A percentile compares a stretch with the other conserved stretches of the same genome.
These are phyloP conservation scores for Melangyna quadrimaculata DNA, from an alignment of 2,888 invertebrate genomes.

Conservation along the genomic window DNA sequence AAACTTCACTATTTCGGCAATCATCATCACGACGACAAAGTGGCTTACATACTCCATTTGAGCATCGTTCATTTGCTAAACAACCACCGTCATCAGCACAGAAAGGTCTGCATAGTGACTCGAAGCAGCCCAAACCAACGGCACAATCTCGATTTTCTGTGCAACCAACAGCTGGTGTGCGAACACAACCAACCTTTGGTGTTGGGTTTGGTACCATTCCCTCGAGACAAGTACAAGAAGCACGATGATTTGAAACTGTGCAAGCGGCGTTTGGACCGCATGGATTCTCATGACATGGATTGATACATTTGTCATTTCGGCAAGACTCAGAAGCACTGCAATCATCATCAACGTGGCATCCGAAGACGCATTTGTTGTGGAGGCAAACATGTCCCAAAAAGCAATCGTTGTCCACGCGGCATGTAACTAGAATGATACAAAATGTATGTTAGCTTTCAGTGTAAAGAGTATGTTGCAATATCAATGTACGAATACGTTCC, in stretches of 20 bases:
- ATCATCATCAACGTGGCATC: conserved; percentile 93
- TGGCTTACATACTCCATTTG: conserved; percentile 90
- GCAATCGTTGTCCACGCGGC: conserved; percentile 94
- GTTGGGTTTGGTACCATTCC: conserved; percentile 93
- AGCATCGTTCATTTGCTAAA: conserved; percentile 87
- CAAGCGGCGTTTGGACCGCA: conserved; percentile 94
- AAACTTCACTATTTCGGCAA: conserved; percentile 93
- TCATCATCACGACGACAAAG: conserved; percentile 92
- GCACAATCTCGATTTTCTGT: conserved; percentile 89
- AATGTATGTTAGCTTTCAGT: background rate
- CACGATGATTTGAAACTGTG: conserved; percentile 89
- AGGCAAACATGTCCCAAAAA: conserved; percentile 95
- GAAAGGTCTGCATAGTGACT: conserved; percentile 88
- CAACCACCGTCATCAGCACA: conserved; percentile 90
- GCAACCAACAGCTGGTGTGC: conserved; percentile 89
- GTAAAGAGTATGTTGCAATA: background rate
- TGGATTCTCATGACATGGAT: conserved; percentile 89
- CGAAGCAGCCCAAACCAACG: conserved; percentile 87
- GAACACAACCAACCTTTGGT: conserved; percentile 92
- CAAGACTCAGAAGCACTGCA: conserved; percentile 93
- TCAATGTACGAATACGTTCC: background rate
- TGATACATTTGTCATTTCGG: conserved; percentile 88
- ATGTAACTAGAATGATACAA: conserved; percentile 84
- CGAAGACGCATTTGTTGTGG: conserved; percentile 91
- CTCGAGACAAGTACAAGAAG: conserved; percentile 89